Percentiles rank a stretch among this genome's conserved stretches.
Conservation (phyloP, 2,113 vertebrate species). For the Lophochroa leadbeateri region DNA sequence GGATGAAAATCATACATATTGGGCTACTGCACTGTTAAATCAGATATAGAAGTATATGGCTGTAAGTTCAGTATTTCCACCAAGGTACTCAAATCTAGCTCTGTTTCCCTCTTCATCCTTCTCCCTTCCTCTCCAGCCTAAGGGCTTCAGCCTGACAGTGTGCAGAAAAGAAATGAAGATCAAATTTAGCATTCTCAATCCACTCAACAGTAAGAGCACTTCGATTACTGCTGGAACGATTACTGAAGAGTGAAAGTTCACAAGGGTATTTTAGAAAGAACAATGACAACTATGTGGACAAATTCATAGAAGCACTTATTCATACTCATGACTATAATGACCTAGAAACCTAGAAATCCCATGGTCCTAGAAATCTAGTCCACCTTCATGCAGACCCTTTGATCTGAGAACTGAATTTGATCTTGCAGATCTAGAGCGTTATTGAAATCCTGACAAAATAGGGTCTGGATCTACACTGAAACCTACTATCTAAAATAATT, state of each 20-base stretch:
- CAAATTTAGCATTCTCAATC: neutral
- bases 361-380: neutral
- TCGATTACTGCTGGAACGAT: neutral
- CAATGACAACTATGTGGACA: fast-evolving
- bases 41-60: neutral
- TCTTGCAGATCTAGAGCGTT: neutral
- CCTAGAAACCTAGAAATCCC: neutral
- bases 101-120: neutral
- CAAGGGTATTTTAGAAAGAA: neutral
- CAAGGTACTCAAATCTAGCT: neutral
- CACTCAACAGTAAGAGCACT: neutral
- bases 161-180: neutral
- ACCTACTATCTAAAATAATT: neutral
- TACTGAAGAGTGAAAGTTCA: neutral
- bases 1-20: neutral
- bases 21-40: neutral
- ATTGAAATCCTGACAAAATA: neutral
- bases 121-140: neutral
- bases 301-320: neutral
- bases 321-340: neutral
- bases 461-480: neutral
- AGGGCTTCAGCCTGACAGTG: neutral
- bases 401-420: neutral
- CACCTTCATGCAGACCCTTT: neutral
- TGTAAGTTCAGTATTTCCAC: neutral